Evolutionary conservation across 2,797 vertebrate species (phyloP), one percentile per base, ranked within the genome.

Genomic region (Manis javanica): DNA sequence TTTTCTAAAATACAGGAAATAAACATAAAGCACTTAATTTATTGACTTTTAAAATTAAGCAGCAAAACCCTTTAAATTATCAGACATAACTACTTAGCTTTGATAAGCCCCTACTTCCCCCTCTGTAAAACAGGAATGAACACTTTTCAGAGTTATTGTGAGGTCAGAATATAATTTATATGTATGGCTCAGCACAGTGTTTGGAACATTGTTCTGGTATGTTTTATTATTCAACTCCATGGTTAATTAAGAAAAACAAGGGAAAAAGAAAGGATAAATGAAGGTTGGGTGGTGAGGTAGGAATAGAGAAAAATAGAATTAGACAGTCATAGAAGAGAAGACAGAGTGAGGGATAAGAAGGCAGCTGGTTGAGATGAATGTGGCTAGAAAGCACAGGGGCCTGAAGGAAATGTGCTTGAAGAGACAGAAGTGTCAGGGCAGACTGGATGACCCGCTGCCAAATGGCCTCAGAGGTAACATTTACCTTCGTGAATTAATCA

Each of bases 401-500:
- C 74, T n/a, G 82, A 21, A 84, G 79, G 92, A 75, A 79, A 85
- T n/a, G n/a, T 46, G 11, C 72, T 59, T 88, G 66, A 78, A 57
- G 63, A 88, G 72, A 82, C 49, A 69, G 34, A 46, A 39, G 13
- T 88, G n/a, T 82, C 64, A 66, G 46, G 61, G 23, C n/a, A 83
- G 53, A 34, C 57, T 81, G 31, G 23, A 75, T 57, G 81, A 79
- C 75, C 71, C 83, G 77, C 29, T 91, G 71, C 81, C 92, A 95
- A 57, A 37, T 63, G 92, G 81, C 84, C 82, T 92, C 87, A 79
- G 81, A 90, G 90, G 53, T 92, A 72, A 95, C 78, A 91, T 86
- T 91, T 92, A 79, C 85, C 63, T 92, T 46, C 3, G 53, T 82
- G 51, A 97, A 88, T 79, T 92, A 82, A 90, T 94, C 85, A 46